Percentiles rank a stretch among this genome's conserved stretches.
These are phyloP conservation scores for Aythya fuligula DNA, from an alignment of 2,797 vertebrate species.

Conservation along the genomic window DNA sequence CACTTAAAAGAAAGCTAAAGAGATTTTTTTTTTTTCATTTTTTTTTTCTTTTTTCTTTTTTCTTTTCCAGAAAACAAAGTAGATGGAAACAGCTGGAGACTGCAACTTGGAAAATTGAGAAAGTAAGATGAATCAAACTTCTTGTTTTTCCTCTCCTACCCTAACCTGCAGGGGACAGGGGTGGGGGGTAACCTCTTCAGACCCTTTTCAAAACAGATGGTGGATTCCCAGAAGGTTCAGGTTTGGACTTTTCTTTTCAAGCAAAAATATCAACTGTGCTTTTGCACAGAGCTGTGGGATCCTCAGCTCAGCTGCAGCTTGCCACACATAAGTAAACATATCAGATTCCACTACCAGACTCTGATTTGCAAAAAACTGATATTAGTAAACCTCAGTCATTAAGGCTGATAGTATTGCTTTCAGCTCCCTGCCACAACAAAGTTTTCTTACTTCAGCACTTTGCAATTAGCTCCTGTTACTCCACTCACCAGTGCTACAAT, in stretches of 20 bases:
- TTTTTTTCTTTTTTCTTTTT: neutral
- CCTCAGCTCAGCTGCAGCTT: slow-evolving; percentile 12
- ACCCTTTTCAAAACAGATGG: slow-evolving; percentile 65
- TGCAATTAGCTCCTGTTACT: neutral
- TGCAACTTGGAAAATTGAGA: slow-evolving; percentile 62
- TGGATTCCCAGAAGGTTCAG: slow-evolving; percentile 24
- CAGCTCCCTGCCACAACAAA: neutral
- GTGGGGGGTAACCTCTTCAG: neutral
- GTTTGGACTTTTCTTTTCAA: neutral
- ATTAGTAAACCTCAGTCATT: neutral
- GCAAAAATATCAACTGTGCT: slow-evolving; percentile 43
- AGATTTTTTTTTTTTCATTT: neutral
- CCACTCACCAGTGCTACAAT: neutral
- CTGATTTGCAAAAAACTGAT: neutral
- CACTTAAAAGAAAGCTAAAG: slow-evolving; percentile 42
- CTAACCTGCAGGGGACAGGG: slow-evolving; percentile 33
- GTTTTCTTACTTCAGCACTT: neutral
- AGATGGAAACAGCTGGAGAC: slow-evolving; percentile 76
- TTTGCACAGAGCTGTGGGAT: neutral
- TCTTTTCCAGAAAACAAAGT: slow-evolving; percentile 43
- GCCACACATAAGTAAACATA: neutral
- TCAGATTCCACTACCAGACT: neutral
- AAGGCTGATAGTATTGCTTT: neutral
- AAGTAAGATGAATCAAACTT: slow-evolving; percentile 74
- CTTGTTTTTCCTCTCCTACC: slow-evolving; percentile 74